A percentile compares a stretch with the other conserved stretches of the same genome.
These are phyloP conservation scores for Baccha elongata DNA, from an alignment of 2,888 invertebrate genomes.

Conservation along the genomic window DNA sequence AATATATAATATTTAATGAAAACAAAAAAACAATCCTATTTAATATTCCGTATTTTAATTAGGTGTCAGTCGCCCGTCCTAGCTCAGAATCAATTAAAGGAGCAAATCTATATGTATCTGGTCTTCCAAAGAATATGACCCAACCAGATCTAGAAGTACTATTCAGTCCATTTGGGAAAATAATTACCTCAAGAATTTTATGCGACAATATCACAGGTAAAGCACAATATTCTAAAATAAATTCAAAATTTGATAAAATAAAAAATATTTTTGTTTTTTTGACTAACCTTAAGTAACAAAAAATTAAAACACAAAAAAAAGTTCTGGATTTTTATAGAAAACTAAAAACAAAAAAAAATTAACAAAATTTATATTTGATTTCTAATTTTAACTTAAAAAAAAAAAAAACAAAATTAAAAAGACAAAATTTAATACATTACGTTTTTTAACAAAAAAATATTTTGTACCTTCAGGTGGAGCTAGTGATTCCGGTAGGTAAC, in stretches of 20 bases:
- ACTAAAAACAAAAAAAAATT: conserved; percentile 41
- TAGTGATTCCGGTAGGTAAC: conserved; percentile 84
- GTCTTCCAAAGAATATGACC: conserved; percentile 94
- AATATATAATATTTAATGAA: no score
- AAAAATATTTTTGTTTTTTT: conserved; percentile 71
- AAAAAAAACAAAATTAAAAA: conserved; percentile 47
- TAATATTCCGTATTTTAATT: no score
- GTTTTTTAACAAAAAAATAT: conserved; percentile 60
- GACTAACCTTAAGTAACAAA: conserved; percentile 61
- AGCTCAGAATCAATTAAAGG: conserved; percentile 97
- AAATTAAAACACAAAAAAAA: conserved; percentile 31
- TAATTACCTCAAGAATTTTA: conserved; percentile 93
- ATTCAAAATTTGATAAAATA: conserved; percentile 24
- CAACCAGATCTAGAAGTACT: conserved; percentile 92
- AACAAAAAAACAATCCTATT: no score
- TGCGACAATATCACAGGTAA: conserved; percentile 92
- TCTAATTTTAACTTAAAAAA: conserved; percentile 44
- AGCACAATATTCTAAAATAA: conserved; percentile 41
- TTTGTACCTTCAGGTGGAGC: conserved; percentile 81
- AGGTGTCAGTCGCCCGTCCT: conserved; percentile 92
- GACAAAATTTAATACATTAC: conserved; percentile 55
- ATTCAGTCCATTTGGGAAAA: conserved; percentile 91
- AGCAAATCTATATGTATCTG: conserved; percentile 96
- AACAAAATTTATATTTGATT: conserved; percentile 54
- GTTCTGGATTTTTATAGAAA: conserved; percentile 71